These are phyloP conservation scores for Nomada fucata DNA, from an alignment of 2,888 invertebrate species.

Conservation along the genomic window DNA sequence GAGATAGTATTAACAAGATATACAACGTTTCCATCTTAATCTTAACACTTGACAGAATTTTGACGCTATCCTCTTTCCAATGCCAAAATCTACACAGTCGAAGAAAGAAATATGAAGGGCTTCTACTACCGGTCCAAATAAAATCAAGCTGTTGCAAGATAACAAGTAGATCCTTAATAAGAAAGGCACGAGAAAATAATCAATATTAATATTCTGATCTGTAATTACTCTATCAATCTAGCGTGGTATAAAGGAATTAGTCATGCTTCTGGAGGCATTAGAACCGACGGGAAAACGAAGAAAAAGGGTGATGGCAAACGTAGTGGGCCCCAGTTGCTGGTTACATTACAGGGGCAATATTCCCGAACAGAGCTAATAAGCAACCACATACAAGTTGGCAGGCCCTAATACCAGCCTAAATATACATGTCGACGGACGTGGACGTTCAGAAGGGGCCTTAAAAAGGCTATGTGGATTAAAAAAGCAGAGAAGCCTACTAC, in stretches of 20 bases:
- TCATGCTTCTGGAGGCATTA: conserved; percentile 50
- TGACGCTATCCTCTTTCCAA: too few relatives aligned
- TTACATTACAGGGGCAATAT: conserved; percentile 65
- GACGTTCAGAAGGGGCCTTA: conserved; percentile 42
- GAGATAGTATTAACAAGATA: too few relatives aligned
- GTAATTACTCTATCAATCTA: conserved; percentile 45
- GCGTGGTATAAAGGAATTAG: conserved; percentile 30
- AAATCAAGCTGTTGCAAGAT: background rate
- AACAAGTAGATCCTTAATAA: background rate
- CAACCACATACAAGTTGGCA: conserved; percentile 69
- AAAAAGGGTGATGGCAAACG: conserved; percentile 11
- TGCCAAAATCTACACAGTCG: too few relatives aligned
- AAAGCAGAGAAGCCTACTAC: conserved; percentile 49
- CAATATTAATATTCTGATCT: conserved; percentile 17
- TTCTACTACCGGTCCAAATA: too few relatives aligned
- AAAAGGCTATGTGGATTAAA: conserved; percentile 65
- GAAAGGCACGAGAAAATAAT: conserved; percentile 5
- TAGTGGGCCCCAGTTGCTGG: conserved; percentile 49
- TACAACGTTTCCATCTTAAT: background rate
- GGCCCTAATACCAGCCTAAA: conserved; percentile 78
- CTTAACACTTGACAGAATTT: background rate
- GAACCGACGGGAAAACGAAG: conserved; percentile 2
- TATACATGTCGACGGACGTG: conserved; percentile 74
- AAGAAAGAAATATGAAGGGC: too few relatives aligned
- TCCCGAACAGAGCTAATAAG: conserved; percentile 75